These are phyloP conservation scores for Brienomyrus longianalis DNA, from an alignment of 2,113 vertebrate species.

Conservation along the genomic window DNA sequence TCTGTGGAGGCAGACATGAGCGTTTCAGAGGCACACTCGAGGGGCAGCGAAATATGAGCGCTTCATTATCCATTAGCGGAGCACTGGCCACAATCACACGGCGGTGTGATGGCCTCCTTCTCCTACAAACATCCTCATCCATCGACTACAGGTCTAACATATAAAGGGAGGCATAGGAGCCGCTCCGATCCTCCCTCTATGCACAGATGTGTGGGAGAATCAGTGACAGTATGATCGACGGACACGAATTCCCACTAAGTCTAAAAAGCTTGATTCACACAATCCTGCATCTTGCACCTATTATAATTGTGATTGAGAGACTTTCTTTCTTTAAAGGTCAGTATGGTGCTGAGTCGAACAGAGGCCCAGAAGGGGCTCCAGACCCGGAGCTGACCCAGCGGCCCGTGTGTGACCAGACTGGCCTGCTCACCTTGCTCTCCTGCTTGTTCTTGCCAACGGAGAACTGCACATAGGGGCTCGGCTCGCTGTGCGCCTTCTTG, in stretches of 20 bases:
- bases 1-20: slow-evolving; percentile 50
- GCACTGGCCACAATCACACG: background rate
- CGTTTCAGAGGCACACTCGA: background rate
- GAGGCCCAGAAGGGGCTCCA: background rate
- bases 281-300: background rate
- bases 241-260: background rate
- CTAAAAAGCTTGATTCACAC: background rate
- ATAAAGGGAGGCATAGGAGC: too few species aligned
- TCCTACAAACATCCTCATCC: too few species aligned
- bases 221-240: too few species aligned
- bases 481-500: slow-evolving; percentile 86
- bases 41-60: background rate
- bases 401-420: background rate
- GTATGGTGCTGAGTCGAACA: background rate
- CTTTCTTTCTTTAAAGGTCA: background rate
- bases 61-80: background rate
- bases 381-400: background rate
- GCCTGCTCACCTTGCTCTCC: slow-evolving; percentile 85
- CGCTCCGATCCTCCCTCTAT: too few species aligned
- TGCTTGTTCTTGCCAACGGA: slow-evolving; percentile 79
- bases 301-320: background rate
- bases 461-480: slow-evolving; percentile 81
- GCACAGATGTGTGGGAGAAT: too few species aligned
- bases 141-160: too few species aligned
- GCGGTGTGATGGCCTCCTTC: too few species aligned